A percentile compares a stretch with the other conserved stretches of the same genome.
These are phyloP conservation scores for Cariama cristata DNA, from an alignment of 2,113 vertebrate genomes.

Conservation along the genomic window DNA sequence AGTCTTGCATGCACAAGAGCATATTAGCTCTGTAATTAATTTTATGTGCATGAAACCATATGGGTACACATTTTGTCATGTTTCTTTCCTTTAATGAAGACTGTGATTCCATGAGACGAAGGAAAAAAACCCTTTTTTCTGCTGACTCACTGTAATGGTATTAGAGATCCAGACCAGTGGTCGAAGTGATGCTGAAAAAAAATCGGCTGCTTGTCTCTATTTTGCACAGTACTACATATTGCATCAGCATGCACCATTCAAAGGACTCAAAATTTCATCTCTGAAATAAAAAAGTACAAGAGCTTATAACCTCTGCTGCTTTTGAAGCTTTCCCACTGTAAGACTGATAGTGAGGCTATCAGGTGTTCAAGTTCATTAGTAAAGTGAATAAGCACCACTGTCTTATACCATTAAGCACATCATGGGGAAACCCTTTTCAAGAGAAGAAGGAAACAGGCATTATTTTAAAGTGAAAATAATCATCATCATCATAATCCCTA, in stretches of 20 bases:
- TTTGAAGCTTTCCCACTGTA: neutral
- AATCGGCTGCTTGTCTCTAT: neutral
- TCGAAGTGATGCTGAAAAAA: neutral
- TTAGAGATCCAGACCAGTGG: neutral
- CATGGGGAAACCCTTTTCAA: neutral
- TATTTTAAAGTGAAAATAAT: neutral
- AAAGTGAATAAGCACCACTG: neutral
- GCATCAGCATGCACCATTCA: neutral
- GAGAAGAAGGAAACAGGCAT: neutral
- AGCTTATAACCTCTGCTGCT: neutral
- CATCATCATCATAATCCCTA: neutral
- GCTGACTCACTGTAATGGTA: neutral
- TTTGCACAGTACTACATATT: neutral
- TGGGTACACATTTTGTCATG: neutral
- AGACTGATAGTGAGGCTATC: neutral
- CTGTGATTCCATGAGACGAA: neutral
- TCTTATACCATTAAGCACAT: neutral
- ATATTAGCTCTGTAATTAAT: neutral
- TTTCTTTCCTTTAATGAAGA: neutral
- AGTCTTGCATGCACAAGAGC: neutral
- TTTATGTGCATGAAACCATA: neutral
- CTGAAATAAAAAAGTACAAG: neutral
- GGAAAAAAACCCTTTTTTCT: neutral
- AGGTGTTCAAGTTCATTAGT: neutral
- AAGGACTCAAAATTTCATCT: neutral